Conservation (phyloP, 2,888 invertebrate species). For the Pogonocherus hispidulus region DNA sequence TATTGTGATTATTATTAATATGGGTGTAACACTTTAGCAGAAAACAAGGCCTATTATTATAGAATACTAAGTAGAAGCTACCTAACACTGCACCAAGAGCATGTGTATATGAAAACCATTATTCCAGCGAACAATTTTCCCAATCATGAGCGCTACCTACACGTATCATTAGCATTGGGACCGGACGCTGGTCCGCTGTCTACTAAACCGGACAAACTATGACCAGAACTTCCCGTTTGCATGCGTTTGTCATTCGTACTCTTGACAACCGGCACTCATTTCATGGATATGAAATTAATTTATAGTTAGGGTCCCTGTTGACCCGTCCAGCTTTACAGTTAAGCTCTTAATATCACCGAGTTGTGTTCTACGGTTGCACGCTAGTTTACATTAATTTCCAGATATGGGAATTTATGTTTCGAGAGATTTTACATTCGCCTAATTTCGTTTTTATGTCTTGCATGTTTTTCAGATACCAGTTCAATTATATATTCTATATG, state of each 20-base stretch:
- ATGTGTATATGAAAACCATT: too few relatives aligned
- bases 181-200: conserved; percentile 58
- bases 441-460: too few relatives aligned
- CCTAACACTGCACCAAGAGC: too few relatives aligned
- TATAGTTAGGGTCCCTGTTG: conserved; percentile 41
- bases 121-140: conserved; percentile 47
- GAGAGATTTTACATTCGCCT: not conserved
- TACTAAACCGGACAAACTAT: conserved; percentile 62
- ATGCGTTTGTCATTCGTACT: conserved; percentile 62
- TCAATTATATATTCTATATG: too few relatives aligned
- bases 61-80: too few relatives aligned
- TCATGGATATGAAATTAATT: conserved; percentile 59
- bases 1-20: too few relatives aligned
- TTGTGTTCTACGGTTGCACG: conserved; percentile 11
- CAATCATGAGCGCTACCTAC: conserved; percentile 49
- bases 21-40: too few relatives aligned
- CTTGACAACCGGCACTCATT: conserved; percentile 60
- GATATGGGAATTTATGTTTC: conserved; percentile 10
- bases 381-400: conserved; percentile 24
- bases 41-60: too few relatives aligned
- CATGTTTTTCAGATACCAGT: too few relatives aligned
- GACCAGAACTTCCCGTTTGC: conserved; percentile 60
- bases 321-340: conserved; percentile 32
- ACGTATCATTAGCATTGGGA: conserved; percentile 59
- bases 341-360: conserved; percentile 31